Evolutionary conservation across 2,797 vertebrate genomes (phyloP).

Genomic region (Dicrostonyx torquatus): DNA sequence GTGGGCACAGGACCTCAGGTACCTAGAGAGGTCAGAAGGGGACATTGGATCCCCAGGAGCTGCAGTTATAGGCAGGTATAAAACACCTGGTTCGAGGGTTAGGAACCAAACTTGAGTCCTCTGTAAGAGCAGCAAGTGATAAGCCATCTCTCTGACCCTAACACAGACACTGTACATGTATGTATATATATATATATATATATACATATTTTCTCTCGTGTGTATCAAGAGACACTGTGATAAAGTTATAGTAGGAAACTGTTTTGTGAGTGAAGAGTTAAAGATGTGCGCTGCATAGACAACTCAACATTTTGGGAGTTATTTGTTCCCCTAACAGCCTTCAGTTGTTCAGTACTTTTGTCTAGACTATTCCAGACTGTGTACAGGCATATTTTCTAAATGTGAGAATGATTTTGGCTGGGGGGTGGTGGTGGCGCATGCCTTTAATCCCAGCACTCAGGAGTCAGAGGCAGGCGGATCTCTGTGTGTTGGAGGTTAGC

Average conservation of each 20-base stretch:
- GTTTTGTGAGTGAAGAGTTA: slow-evolving; percentile 55
- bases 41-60: too few relatives aligned
- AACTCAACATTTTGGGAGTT: not conserved
- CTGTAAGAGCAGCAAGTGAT: not conserved
- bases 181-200: not conserved
- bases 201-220: slow-evolving; percentile 81
- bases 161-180: slow-evolving; percentile 50
- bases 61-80: not conserved
- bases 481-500: fast-evolving
- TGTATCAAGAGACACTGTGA: slow-evolving; percentile 82
- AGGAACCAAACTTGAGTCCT: not conserved
- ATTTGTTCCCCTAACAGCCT: not conserved
- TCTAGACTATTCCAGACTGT: slow-evolving; percentile 35
- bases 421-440: too few relatives aligned
- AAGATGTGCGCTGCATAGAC: slow-evolving; percentile 16
- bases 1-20: not conserved
- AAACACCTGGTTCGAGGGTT: not conserved
- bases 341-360: slow-evolving; percentile 20
- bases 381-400: slow-evolving; percentile 5
- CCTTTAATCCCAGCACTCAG: too few relatives aligned
- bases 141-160: too few relatives aligned
- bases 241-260: slow-evolving; percentile 72
- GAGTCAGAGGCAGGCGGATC: too few relatives aligned
- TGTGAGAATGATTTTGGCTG: slow-evolving; percentile 43
- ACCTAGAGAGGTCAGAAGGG: not conserved